Evolutionary conservation across 2,888 invertebrate genomes (phyloP).

Genomic region (Abrostola tripartita): DNA sequence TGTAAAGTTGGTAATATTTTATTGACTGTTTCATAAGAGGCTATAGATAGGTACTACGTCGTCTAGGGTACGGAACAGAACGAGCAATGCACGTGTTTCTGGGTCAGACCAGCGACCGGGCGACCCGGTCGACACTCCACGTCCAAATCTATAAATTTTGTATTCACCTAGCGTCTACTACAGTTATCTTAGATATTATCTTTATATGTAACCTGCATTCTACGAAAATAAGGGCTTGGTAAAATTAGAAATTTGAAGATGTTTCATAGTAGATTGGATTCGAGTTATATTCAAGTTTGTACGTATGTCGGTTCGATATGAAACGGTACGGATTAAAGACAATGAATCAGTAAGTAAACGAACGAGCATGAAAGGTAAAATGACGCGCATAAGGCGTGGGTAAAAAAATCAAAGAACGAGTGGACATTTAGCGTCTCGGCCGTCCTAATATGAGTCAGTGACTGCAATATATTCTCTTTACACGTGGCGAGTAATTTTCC

Average conservation of each 20-base stretch:
- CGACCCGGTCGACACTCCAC: slow-evolving; percentile 52
- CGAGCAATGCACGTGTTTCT: slow-evolving; percentile 60
- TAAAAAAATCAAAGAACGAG: slow-evolving; percentile 56
- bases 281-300: no score
- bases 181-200: slow-evolving; percentile 26
- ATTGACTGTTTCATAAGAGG: neutral
- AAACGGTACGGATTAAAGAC: slow-evolving; percentile 3
- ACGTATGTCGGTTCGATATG: no score
- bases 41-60: neutral
- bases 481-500: slow-evolving; percentile 42
- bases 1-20: slow-evolving; percentile 10
- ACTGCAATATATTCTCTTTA: slow-evolving; percentile 37
- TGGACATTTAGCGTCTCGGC: slow-evolving; percentile 26
- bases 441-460: slow-evolving; percentile 67
- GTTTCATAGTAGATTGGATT: neutral
- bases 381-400: slow-evolving; percentile 72
- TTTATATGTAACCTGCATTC: slow-evolving; percentile 25
- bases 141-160: slow-evolving; percentile 58
- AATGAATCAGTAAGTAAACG: slow-evolving; percentile 28
- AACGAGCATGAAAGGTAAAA: slow-evolving; percentile 32
- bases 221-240: slow-evolving; percentile 1
- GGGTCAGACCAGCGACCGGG: slow-evolving; percentile 63
- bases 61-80: slow-evolving; percentile 10
- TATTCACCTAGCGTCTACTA: slow-evolving; percentile 38
- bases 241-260: neutral